Evolutionary conservation across 2,113 vertebrate species (phyloP), one percentile per base, ranked within the genome.

Genomic region (Marcusenius ussheri): DNA sequence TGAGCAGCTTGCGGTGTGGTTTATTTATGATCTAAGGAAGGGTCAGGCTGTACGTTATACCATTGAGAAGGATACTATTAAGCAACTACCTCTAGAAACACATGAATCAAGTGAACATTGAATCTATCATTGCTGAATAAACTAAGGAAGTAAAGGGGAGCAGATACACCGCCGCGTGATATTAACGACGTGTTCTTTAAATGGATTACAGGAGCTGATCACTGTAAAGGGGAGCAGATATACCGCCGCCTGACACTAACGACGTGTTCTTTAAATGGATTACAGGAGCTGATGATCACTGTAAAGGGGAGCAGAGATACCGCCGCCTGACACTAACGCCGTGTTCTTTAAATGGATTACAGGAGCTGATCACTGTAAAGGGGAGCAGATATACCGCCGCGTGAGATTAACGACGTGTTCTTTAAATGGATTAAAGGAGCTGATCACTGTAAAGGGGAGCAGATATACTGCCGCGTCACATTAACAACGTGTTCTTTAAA

Each of bases 241-340:
- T 70, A 70, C 27, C 3, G 62, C 8, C 9, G 62, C 27, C 1
- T 70, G 62, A 70, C n/a, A 10, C 2, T 77, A 77, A 77, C 27
- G n/a, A 5, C 5, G 77, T 31, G 31, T 83, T 39, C 39, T 5
- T 83, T 45, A 35, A 83, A 42, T 13, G 19, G 91, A 91, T 92
- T 90, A 1, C 95, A 99, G 98, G 98, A 99, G 92, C 93, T n/a
- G n/a, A n/a, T 45, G 42, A 45, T 45, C 42, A 45, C 42, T 45
- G 42, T 56, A 58, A 58, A 27, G 27, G n/a, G 27, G 10, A 70
- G 2, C 62, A 70, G n/a, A 70, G 31, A 31, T 70, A 70, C 27
- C 3, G 62, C 8, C 9, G 62, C 27, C 1, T 70, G 62, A 70
- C n/a, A 10, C 2, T 77, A 77, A 77, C 27, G n/a, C 1, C 5